These are phyloP conservation scores for Diarsia mendica DNA, from an alignment of 2,888 invertebrate genomes.

Conservation along the genomic window DNA sequence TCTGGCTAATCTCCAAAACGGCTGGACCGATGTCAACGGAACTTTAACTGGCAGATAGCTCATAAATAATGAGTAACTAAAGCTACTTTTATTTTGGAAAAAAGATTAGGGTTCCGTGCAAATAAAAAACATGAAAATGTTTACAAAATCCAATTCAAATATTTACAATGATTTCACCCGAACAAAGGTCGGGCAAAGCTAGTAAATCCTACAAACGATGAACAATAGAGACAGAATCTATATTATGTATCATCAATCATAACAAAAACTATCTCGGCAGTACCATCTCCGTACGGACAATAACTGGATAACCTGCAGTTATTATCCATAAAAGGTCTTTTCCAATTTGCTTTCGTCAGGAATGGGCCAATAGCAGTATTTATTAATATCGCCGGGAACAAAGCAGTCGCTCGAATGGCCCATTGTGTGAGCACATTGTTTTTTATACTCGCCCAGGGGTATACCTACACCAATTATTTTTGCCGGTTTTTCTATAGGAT, in stretches of 20 bases:
- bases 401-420: conserved; percentile 44
- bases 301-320: too few species aligned
- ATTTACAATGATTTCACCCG: too few species aligned
- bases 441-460: conserved; percentile 51
- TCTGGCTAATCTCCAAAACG: too few species aligned
- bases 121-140: not conserved
- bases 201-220: not conserved
- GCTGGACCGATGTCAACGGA: too few species aligned
- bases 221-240: not conserved
- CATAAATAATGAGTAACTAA: not conserved
- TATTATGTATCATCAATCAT: conserved; percentile 14
- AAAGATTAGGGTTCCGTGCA: not conserved
- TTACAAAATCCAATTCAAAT: too few species aligned
- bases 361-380: conserved; percentile 45
- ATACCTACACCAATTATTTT: conserved; percentile 57
- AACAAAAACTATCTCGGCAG: not conserved
- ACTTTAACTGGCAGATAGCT: not conserved
- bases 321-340: conserved; percentile 22
- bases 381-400: conserved; percentile 53
- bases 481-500: conserved; percentile 22
- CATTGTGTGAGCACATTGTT: conserved; percentile 54
- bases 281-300: not conserved
- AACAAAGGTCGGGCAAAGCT: not conserved
- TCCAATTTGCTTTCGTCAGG: conserved; percentile 43
- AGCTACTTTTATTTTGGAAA: not conserved